Conservation (phyloP, 2,113 vertebrate genomes). For the Callithrix jacchus region DNA sequence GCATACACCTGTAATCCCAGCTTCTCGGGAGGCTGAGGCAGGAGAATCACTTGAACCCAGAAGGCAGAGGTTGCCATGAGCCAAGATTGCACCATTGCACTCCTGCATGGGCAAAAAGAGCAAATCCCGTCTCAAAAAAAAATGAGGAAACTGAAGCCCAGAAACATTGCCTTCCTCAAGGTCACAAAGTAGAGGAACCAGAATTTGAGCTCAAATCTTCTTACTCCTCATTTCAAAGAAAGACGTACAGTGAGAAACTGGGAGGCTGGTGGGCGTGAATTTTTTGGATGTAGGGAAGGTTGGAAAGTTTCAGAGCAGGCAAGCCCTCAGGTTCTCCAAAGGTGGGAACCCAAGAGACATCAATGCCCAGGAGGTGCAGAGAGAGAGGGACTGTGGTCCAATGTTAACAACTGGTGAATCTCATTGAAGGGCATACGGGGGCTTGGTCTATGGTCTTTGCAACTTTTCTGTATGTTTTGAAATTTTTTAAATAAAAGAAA, state of each 20-base stretch:
- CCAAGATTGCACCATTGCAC: no score
- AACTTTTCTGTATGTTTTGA: not conserved
- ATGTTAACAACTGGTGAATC: not conserved
- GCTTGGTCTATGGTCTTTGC: not conserved
- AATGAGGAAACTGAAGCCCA: no score
- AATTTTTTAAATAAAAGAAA: not conserved
- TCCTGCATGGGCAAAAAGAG: no score
- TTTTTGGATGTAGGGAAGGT: not conserved
- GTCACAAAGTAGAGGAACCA: not conserved
- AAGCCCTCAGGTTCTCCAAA: not conserved
- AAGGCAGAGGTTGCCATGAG: no score
- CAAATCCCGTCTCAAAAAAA: no score
- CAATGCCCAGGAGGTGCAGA: not conserved
- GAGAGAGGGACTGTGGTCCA: not conserved
- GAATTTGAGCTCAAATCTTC: not conserved
- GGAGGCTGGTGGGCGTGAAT: no score
- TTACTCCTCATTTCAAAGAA: not conserved
- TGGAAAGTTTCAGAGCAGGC: not conserved
- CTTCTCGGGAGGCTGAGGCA: no score
- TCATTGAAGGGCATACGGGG: not conserved
- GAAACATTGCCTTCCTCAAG: not conserved
- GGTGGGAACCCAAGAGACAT: not conserved
- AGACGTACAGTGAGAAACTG: not conserved
- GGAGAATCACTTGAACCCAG: no score
- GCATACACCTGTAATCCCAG: no score